Evolutionary conservation across 2,113 vertebrate species (phyloP).

Genomic region (Hemicordylus capensis): DNA sequence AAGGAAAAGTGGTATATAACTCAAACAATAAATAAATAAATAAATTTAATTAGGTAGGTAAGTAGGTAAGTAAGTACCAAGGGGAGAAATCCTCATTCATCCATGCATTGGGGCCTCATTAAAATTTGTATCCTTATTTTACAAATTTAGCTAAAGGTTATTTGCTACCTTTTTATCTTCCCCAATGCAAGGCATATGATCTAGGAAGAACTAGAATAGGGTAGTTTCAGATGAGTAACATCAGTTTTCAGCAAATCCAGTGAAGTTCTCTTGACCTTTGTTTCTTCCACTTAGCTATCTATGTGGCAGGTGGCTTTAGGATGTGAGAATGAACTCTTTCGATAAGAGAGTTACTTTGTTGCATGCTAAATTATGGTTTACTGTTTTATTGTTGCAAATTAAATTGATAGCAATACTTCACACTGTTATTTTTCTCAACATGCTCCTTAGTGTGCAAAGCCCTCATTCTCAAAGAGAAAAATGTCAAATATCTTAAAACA

Average conservation of each 20-base stretch:
- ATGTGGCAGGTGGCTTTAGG: not conserved
- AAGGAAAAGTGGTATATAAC: too few relatives aligned
- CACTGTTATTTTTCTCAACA: not conserved
- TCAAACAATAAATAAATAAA: too few relatives aligned
- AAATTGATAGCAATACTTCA: too few relatives aligned
- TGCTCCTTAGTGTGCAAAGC: not conserved
- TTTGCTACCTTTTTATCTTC: not conserved
- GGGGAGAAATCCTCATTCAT: not conserved
- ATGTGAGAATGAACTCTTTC: too few relatives aligned
- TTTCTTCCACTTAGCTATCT: not conserved
- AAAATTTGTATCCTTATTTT: not conserved
- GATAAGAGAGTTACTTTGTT: too few relatives aligned
- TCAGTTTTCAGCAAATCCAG: not conserved
- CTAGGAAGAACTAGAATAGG: not conserved
- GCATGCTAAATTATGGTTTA: too few relatives aligned
- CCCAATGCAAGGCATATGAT: not conserved
- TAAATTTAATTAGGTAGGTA: too few relatives aligned
- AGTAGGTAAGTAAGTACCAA: not conserved
- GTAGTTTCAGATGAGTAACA: not conserved
- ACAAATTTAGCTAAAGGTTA: not conserved
- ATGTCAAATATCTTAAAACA: not conserved
- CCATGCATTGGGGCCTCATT: not conserved
- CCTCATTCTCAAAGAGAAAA: not conserved
- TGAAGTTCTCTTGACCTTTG: not conserved
- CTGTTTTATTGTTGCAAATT: too few relatives aligned